phyloP scores from a whole-genome alignment of 2,797 vertebrate species.

The Pantherophis vulpinus region DNA sequence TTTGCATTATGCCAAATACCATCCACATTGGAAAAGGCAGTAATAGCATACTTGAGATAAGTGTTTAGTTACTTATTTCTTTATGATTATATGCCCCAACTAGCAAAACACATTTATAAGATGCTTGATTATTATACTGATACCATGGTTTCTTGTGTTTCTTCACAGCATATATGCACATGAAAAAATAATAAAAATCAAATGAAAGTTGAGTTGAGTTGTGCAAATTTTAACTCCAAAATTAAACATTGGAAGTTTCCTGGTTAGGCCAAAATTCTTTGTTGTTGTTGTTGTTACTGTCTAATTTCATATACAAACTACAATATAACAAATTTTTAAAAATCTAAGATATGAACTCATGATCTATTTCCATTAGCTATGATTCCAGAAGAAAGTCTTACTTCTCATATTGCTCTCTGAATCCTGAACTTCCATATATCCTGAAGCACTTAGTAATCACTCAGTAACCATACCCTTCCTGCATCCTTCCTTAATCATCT shows the following conservation, averaged over 20 bases:
- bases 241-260: background rate
- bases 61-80: background rate
- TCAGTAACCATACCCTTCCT: conserved; percentile 61
- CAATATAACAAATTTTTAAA: background rate
- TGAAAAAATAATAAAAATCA: background rate
- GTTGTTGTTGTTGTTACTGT: background rate
- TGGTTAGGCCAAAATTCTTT: background rate
- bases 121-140: background rate
- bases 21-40: conserved; percentile 31
- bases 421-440: conserved; percentile 25
- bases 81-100: background rate
- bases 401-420: conserved; percentile 39
- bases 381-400: conserved; percentile 34
- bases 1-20: conserved; percentile 52
- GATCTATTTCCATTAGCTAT: background rate
- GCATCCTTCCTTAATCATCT: conserved; percentile 62
- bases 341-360: background rate
- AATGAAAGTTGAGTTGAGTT: background rate
- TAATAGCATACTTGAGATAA: conserved; percentile 37
- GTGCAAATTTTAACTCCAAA: background rate
- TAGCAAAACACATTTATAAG: background rate
- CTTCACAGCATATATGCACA: background rate
- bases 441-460: conserved; percentile 38
- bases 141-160: background rate
- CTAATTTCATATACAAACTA: background rate